Conservation (phyloP, 2,113 vertebrate genomes). For the Cebus imitator region DNA sequence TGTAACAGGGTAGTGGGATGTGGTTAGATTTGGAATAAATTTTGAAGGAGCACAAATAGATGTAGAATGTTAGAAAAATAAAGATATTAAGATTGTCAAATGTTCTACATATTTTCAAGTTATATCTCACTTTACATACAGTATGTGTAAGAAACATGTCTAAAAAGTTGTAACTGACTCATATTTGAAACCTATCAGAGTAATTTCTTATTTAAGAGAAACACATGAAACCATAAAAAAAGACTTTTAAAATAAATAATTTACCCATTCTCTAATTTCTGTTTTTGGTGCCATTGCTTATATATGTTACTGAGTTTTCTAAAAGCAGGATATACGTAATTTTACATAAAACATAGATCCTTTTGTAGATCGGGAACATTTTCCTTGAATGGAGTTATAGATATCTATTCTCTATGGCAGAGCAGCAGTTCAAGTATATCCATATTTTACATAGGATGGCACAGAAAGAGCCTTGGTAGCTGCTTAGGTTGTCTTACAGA, state of each 20-base stretch:
- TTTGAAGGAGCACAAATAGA: background rate
- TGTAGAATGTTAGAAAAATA: background rate
- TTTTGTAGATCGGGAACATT: constrained; percentile 6
- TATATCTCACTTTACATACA: background rate
- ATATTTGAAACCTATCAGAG: background rate
- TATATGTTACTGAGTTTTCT: background rate
- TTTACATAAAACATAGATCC: background rate
- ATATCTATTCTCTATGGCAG: background rate
- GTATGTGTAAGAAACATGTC: background rate
- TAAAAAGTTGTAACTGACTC: background rate
- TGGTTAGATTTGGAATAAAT: background rate
- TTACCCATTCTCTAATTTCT: background rate
- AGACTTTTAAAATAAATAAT: background rate
- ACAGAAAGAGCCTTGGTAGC: background rate
- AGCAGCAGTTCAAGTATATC: background rate
- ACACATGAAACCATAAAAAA: background rate
- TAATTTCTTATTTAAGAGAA: constrained; percentile 25
- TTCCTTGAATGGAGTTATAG: background rate
- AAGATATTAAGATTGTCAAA: background rate
- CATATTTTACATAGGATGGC: constrained; percentile 2
- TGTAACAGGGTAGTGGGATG: background rate
- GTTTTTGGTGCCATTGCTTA: background rate
- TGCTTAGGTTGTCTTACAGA: background rate
- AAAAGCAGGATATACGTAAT: background rate
- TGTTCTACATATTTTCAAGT: constrained; percentile 17